A percentile compares a stretch with the other conserved stretches of the same genome.
Conservation (phyloP, 2,797 vertebrate genomes). For the Morus bassanus region DNA sequence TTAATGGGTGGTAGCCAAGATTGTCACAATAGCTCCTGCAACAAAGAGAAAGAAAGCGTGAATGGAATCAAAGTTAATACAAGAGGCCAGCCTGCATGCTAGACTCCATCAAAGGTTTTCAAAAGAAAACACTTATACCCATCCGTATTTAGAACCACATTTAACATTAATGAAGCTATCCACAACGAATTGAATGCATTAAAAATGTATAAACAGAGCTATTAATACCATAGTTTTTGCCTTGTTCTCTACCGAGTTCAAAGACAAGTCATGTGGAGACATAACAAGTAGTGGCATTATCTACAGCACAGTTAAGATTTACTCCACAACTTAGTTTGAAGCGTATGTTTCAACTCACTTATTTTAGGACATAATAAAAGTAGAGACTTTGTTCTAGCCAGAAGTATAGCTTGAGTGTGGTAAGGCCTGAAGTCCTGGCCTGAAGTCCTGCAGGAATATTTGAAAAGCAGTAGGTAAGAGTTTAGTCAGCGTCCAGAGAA, state of each 20-base stretch:
- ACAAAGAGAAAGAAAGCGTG: conserved; percentile 63
- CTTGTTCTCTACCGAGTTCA: conserved; percentile 53
- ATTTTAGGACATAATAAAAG: neutral
- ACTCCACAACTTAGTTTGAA: conserved; percentile 2
- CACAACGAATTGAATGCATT: conserved; percentile 32
- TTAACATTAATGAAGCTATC: conserved; percentile 62
- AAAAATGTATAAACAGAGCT: conserved; percentile 64
- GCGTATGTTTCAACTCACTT: neutral
- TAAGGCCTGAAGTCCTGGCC: neutral
- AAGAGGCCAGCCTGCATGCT: neutral
- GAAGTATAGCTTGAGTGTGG: neutral
- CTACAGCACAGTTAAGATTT: conserved; percentile 21
- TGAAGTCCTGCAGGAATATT: neutral
- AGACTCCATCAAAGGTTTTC: conserved; percentile 31
- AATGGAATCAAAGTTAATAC: neutral
- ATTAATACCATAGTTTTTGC: conserved; percentile 56
- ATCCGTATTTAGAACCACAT: conserved; percentile 49
- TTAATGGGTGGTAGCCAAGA: conserved; percentile 96
- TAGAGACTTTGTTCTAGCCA: neutral
- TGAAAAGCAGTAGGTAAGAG: neutral
- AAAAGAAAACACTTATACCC: conserved; percentile 11
- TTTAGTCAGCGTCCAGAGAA: neutral
- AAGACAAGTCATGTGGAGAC: conserved; percentile 55
- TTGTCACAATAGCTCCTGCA: conserved; percentile 99
- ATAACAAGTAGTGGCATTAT: conserved; percentile 43